Conservation (phyloP, 2,797 vertebrate species). For the Arctocebus calabarensis region DNA sequence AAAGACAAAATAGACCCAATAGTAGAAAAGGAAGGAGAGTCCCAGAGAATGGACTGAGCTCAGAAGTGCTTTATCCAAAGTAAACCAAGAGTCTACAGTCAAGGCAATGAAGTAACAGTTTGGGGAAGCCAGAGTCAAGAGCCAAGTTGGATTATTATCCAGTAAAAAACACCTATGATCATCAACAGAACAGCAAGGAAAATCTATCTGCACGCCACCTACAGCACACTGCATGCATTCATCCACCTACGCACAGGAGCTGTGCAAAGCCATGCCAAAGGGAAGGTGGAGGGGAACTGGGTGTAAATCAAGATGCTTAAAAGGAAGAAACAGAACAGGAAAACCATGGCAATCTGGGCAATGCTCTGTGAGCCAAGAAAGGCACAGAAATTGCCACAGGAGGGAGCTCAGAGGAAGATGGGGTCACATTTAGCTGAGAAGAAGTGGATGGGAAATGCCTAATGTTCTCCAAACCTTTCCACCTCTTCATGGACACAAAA, state of each 20-base stretch:
- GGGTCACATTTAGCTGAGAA: background rate
- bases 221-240: background rate
- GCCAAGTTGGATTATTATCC: background rate
- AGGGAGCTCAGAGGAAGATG: background rate
- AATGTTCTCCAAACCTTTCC: background rate
- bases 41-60: background rate
- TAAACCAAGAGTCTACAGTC: background rate
- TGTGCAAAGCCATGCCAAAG: background rate
- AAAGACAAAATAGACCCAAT: background rate
- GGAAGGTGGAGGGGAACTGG: background rate
- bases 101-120: background rate
- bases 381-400: background rate
- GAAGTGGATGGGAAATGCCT: background rate
- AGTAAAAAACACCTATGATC: background rate
- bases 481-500: background rate
- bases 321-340: constrained; percentile 6
- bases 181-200: background rate
- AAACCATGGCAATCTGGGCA: background rate
- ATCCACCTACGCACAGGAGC: background rate
- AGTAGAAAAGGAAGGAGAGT: background rate
- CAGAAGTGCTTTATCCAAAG: background rate
- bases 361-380: background rate
- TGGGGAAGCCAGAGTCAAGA: background rate
- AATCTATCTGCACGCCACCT: background rate
- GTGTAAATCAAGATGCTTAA: background rate